Evolutionary conservation across 1,140 invertebrate species (phyloP).

Genomic region (Maniola jurtina): DNA sequence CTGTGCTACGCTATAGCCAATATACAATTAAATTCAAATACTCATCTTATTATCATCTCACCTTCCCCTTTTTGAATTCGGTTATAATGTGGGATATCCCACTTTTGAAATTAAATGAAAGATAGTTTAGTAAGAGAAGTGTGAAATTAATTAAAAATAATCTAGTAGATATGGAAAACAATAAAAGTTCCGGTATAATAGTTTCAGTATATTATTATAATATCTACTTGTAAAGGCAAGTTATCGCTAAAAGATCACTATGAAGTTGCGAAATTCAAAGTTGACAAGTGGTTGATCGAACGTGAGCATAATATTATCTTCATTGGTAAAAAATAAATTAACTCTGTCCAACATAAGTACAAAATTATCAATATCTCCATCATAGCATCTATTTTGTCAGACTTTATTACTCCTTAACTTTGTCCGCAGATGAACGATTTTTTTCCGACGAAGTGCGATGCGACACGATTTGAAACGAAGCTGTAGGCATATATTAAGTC

Average conservation of each 20-base stretch:
- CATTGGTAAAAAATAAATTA: conserved; percentile 10
- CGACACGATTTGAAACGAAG: neutral
- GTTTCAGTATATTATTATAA: too few species aligned
- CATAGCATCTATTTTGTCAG: conserved; percentile 30
- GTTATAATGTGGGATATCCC: neutral
- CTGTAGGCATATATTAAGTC: neutral
- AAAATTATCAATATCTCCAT: conserved; percentile 14
- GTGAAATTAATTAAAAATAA: too few species aligned
- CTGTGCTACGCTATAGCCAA: too few species aligned
- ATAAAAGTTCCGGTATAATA: too few species aligned
- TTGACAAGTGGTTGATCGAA: neutral
- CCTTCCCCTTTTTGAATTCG: neutral
- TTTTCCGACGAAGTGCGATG: neutral
- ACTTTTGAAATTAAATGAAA: too few species aligned
- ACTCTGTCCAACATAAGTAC: conserved; percentile 23
- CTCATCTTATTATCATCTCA: too few species aligned
- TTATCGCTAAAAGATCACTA: too few species aligned
- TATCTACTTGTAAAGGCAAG: too few species aligned
- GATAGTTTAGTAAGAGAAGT: neutral
- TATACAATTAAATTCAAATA: too few species aligned
- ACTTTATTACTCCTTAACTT: conserved; percentile 27
- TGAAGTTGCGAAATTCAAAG: neutral
- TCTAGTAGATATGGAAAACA: too few species aligned
- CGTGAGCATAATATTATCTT: neutral
- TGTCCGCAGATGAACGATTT: conserved; percentile 12